A percentile compares a stretch with the other conserved stretches of the same genome.
Conservation (phyloP, 2,888 invertebrate species). For the Hipparchia sbordonii region DNA sequence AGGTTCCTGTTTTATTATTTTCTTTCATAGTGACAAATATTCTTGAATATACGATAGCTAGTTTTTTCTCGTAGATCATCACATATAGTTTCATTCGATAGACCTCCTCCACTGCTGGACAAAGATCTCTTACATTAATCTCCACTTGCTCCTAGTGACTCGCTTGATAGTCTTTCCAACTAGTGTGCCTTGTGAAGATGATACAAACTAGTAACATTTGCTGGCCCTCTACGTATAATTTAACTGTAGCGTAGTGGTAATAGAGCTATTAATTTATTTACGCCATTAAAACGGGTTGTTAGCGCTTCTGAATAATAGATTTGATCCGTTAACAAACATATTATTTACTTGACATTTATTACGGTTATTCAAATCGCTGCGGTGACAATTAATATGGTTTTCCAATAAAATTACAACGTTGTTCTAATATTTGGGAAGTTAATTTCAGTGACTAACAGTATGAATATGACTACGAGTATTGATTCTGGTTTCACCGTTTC, state of each 20-base stretch:
- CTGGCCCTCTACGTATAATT: neutral
- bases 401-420: slow-evolving; percentile 23
- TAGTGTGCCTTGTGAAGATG: no score
- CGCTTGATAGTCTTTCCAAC: no score
- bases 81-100: no score
- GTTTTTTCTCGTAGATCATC: no score
- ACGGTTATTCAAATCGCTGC: slow-evolving; percentile 30
- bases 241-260: slow-evolving; percentile 11
- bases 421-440: slow-evolving; percentile 17
- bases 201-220: neutral
- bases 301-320: slow-evolving; percentile 35
- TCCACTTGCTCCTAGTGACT: no score
- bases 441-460: slow-evolving; percentile 22
- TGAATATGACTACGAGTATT: slow-evolving; percentile 1
- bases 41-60: no score
- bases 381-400: slow-evolving; percentile 30
- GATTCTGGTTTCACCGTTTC: neutral
- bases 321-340: slow-evolving; percentile 38
- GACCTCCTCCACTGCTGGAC: no score
- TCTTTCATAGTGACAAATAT: no score
- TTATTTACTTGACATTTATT: slow-evolving; percentile 38
- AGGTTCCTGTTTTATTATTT: no score
- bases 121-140: no score
- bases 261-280: slow-evolving; percentile 37
- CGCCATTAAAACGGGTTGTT: slow-evolving; percentile 35